phyloP scores from a whole-genome alignment of 2,797 vertebrate genomes.

The Pantherophis alleghaniensis region DNA sequence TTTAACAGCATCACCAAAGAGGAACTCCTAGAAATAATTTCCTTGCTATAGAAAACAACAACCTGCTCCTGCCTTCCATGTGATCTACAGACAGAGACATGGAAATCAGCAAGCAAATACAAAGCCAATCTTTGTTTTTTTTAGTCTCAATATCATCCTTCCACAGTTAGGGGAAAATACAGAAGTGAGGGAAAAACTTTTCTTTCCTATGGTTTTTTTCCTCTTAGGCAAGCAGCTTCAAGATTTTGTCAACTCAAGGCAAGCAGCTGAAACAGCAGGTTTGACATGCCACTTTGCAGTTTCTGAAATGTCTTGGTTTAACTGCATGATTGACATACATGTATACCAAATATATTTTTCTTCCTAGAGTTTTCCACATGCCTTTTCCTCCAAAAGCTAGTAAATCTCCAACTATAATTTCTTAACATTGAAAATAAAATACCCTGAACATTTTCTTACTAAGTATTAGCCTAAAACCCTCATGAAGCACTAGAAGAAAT shows the following conservation, averaged over 20 bases:
- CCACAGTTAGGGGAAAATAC: not conserved
- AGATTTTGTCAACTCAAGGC: not conserved
- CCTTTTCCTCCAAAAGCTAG: not conserved
- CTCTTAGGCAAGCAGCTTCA: not conserved
- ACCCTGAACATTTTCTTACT: not conserved
- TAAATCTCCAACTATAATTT: not conserved
- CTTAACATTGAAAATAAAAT: not conserved
- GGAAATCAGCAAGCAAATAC: constrained; percentile 13
- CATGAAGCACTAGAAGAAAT: not conserved
- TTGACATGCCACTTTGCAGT: not conserved
- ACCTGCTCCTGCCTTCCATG: constrained; percentile 10
- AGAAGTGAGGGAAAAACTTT: not conserved
- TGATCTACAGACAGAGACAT: constrained; percentile 8
- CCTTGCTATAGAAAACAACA: constrained; percentile 61
- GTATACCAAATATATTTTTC: not conserved
- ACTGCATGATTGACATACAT: not conserved
- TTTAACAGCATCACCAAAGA: constrained; percentile 60
- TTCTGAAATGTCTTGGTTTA: not conserved
- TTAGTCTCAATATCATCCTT: not conserved
- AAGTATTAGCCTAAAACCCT: not conserved
- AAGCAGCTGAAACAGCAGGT: not conserved
- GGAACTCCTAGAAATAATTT: constrained; percentile 57
- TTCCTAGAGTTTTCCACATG: not conserved
- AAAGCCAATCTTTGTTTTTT: not conserved
- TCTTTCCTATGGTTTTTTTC: not conserved